Evolutionary conservation across 2,888 invertebrate genomes (phyloP).

Genomic region (Apodemia mormo): DNA sequence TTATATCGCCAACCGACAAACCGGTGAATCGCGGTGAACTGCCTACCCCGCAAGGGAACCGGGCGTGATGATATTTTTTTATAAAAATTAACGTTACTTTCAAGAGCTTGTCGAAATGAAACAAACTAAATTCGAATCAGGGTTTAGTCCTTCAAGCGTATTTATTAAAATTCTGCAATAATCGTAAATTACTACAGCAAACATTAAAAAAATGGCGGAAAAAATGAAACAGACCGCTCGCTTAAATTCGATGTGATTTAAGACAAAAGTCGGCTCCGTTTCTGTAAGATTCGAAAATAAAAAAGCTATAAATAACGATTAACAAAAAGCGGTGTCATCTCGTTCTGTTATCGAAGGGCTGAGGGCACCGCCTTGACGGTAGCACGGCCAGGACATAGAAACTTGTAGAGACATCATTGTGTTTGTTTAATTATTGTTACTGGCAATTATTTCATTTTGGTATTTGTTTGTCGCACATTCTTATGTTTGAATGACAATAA

Average conservation of each 20-base stretch:
- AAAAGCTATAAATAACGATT: slow-evolving; percentile 78
- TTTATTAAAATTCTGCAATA: slow-evolving; percentile 8
- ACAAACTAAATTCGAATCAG: too few species aligned
- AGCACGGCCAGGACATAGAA: slow-evolving; percentile 48
- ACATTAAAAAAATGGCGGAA: background rate
- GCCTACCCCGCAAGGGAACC: too few species aligned
- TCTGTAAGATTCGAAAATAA: slow-evolving; percentile 48
- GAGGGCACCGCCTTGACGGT: slow-evolving; percentile 40
- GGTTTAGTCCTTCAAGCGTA: too few species aligned
- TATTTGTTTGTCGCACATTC: background rate
- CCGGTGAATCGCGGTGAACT: too few species aligned
- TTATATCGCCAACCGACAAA: too few species aligned
- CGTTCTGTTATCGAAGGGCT: slow-evolving; percentile 66
- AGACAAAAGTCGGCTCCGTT: slow-evolving; percentile 62
- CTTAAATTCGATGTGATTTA: slow-evolving; percentile 59
- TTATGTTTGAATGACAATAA: too few species aligned
- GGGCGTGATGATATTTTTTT: too few species aligned
- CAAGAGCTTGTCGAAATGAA: too few species aligned
- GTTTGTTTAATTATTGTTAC: background rate
- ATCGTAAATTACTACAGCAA: slow-evolving; percentile 9
- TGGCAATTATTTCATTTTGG: background rate
- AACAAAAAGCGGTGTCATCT: slow-evolving; percentile 79
- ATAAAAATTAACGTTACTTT: too few species aligned
- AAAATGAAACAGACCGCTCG: slow-evolving; percentile 21
- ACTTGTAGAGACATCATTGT: slow-evolving; percentile 47